Evolutionary conservation across 2,888 invertebrate genomes (phyloP).

Genomic region (Rhorus exstirpatorius): DNA sequence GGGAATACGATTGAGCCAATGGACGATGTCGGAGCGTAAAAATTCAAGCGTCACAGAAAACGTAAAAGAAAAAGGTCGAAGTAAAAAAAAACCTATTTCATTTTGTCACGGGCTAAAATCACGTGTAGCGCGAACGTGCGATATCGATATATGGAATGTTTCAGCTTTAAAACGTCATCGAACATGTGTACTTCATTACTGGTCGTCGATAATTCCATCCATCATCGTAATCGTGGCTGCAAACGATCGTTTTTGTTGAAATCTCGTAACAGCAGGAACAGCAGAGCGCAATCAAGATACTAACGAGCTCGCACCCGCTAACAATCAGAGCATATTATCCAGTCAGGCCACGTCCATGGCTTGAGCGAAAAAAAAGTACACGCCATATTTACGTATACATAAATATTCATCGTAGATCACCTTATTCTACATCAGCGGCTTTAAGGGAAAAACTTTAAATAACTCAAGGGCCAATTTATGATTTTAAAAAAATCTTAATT

Average conservation of each 20-base stretch:
- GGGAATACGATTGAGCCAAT: slow-evolving; percentile 20
- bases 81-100: too few species aligned
- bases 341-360: slow-evolving; percentile 39
- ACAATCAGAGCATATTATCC: slow-evolving; percentile 61
- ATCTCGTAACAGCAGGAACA: slow-evolving; percentile 31
- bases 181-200: background rate
- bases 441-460: too few species aligned
- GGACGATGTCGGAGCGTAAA: too few species aligned
- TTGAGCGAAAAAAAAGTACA: slow-evolving; percentile 38
- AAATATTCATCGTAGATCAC: background rate
- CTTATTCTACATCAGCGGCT: too few species aligned
- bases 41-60: too few species aligned
- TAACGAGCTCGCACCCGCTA: slow-evolving; percentile 56
- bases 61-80: too few species aligned
- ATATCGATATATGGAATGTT: background rate
- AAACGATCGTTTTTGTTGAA: slow-evolving; percentile 34
- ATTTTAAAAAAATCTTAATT: too few species aligned
- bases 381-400: slow-evolving; percentile 26
- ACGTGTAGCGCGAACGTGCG: too few species aligned
- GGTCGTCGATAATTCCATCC: slow-evolving; percentile 8
- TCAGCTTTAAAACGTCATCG: background rate
- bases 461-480: too few species aligned
- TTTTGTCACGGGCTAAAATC: too few species aligned
- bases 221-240: slow-evolving; percentile 14
- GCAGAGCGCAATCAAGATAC: slow-evolving; percentile 59